Evolutionary conservation across 2,113 vertebrate species (phyloP).

Genomic region (rabbit (Oryctolagus cuniculus)): mOryCun1.1 NC_091444.1:5579001-5579500

Average conservation of each 20-base stretch:
- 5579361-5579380: too few relatives aligned
- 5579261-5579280: constrained; percentile 40
- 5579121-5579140: not conserved
- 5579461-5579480: too few relatives aligned
- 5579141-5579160: not conserved
- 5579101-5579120: not conserved
- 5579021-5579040: not conserved
- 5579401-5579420: too few relatives aligned
- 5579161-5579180: not conserved
- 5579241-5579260: constrained; percentile 28
- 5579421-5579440: too few relatives aligned
- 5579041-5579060: not conserved
- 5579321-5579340: too few relatives aligned
- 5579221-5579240: constrained; percentile 49
- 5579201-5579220: constrained; percentile 18
- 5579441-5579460: too few relatives aligned
- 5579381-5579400: too few relatives aligned
- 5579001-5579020: not conserved
- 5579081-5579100: not conserved
- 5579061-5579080: not conserved
- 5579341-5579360: too few relatives aligned
- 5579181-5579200: not conserved
- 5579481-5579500: too few relatives aligned
- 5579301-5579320: too few relatives aligned
- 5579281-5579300: too few relatives aligned